Conservation (phyloP, 30 jellyfish, hydroid and myxozoan genomes). For the Mastigias papua region DNA sequence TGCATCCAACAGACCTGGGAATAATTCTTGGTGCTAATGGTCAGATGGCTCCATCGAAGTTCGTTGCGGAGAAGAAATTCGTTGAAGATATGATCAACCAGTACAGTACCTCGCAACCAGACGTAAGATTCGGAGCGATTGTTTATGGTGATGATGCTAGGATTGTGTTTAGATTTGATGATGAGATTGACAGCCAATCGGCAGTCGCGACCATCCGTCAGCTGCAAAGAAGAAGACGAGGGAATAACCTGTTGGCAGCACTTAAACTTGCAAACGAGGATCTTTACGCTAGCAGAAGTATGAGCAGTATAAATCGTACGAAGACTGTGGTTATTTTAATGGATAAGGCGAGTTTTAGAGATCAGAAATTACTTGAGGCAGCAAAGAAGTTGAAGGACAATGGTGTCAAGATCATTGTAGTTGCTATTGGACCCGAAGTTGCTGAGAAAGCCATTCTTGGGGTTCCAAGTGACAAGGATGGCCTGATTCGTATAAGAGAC, state of each 20-base stretch:
- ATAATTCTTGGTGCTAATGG: constrained; percentile 65
- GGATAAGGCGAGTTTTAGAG: constrained; percentile 16
- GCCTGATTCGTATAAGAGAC: constrained; percentile 17
- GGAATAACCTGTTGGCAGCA: constrained; percentile 54
- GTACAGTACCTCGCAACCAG: constrained; percentile 1
- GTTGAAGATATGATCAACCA: constrained; percentile 19
- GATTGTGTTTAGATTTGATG: constrained; percentile 31
- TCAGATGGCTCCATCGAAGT: neutral
- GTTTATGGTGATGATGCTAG: constrained; percentile 60
- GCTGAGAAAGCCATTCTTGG: constrained; percentile 29
- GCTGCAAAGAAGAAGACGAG: constrained; percentile 29
- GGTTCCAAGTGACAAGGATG: neutral
- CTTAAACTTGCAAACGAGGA: constrained; percentile 41
- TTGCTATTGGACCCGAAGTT: constrained; percentile 48
- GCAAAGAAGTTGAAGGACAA: constrained; percentile 36
- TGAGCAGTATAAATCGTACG: constrained; percentile 71
- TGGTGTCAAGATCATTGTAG: constrained; percentile 61
- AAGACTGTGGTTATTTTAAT: constrained; percentile 48
- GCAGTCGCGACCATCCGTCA: constrained; percentile 1
- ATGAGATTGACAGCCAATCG: neutral
- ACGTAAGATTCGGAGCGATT: constrained; percentile 48
- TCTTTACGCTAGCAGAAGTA: constrained; percentile 37
- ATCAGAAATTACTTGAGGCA: neutral
- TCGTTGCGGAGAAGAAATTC: constrained; percentile 47
- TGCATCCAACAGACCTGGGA: constrained; percentile 31